phyloP scores from a whole-genome alignment of 2,888 invertebrate genomes.

The Chrysodeixis includens region DNA sequence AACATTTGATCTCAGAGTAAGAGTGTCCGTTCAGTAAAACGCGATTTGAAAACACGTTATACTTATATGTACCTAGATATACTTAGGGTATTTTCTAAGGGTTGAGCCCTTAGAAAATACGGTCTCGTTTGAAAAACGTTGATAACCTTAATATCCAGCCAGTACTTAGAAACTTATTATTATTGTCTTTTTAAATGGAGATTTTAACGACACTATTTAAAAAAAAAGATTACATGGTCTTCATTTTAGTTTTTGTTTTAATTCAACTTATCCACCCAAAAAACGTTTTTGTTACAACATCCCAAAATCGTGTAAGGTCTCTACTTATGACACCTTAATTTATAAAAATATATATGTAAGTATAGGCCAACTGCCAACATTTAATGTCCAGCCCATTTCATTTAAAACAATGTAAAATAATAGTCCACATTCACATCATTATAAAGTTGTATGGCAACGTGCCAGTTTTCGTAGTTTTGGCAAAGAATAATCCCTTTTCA shows the following conservation, averaged over 20 bases:
- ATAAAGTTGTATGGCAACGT: not conserved
- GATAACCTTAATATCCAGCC: not conserved
- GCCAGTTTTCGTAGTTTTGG: not conserved
- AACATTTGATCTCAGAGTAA: not conserved
- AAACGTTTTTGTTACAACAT: too few relatives aligned
- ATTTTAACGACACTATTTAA: too few relatives aligned
- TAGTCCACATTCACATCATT: not conserved
- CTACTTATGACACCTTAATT: too few relatives aligned
- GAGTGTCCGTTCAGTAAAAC: not conserved
- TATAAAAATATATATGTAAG: too few relatives aligned
- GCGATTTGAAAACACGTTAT: not conserved
- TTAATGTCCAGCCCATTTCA: not conserved
- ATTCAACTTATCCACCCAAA: too few relatives aligned
- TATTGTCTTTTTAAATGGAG: too few relatives aligned
- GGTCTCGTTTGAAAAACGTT: not conserved
- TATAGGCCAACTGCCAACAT: not conserved
- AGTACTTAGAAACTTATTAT: not conserved
- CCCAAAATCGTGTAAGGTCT: too few relatives aligned
- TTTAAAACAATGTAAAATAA: constrained; percentile 1
- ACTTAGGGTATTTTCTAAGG: too few relatives aligned
- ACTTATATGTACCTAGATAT: too few relatives aligned
- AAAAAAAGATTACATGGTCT: too few relatives aligned
- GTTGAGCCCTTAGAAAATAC: not conserved
- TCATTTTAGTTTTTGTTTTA: too few relatives aligned
- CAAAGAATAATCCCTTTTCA: constrained; percentile 5